Evolutionary conservation across 1,140 invertebrate species (phyloP).

Genomic region (Tachypleus tridentatus): DNA sequence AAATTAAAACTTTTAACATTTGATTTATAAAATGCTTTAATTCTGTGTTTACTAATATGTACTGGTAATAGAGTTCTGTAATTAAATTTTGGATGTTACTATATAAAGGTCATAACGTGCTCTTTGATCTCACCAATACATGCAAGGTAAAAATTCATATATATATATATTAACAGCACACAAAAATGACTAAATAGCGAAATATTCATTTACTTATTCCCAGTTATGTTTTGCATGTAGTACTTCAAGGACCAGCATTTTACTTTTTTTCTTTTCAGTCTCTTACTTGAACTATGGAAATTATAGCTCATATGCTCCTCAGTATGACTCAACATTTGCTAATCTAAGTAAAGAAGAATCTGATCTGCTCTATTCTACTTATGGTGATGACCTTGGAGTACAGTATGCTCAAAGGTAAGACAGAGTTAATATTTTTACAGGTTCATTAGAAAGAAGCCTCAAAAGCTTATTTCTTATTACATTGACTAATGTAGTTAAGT

Average conservation of each 20-base stretch:
- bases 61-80: no score
- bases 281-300: slow-evolving; percentile 88
- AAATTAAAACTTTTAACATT: no score
- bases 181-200: no score
- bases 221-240: no score
- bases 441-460: not conserved
- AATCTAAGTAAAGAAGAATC: slow-evolving; percentile 87
- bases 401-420: slow-evolving; percentile 64
- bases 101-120: no score
- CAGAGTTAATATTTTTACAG: not conserved
- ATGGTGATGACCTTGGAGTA: slow-evolving; percentile 76
- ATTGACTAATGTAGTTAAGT: not conserved
- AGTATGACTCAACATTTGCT: slow-evolving; percentile 88
- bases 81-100: no score
- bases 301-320: slow-evolving; percentile 88
- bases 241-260: not conserved
- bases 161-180: no score
- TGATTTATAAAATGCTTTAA: no score
- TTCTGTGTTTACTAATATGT: no score
- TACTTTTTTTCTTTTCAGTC: slow-evolving; percentile 39
- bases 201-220: no score
- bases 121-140: no score
- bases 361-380: slow-evolving; percentile 78
- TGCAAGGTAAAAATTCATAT: no score
- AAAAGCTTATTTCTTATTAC: not conserved